Evolutionary conservation across 1,140 invertebrate species (phyloP).

Genomic region (Zaprionus gabonicus): DNA sequence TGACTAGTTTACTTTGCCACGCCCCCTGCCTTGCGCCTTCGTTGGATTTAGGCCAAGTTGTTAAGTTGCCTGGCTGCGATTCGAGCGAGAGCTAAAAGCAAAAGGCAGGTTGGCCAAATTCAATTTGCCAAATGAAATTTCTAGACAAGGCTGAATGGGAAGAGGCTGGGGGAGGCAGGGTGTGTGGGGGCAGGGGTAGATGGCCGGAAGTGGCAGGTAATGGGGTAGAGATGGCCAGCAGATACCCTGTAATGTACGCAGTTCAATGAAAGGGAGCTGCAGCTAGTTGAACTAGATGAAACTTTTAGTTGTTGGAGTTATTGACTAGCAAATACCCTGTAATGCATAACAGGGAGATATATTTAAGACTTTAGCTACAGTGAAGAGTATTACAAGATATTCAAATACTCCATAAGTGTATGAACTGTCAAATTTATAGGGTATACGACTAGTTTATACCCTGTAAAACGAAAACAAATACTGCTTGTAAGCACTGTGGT

Average conservation of each 20-base stretch:
- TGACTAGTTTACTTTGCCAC: slow-evolving; percentile 66
- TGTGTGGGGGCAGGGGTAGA: background rate
- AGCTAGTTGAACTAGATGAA: background rate
- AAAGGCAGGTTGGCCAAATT: slow-evolving; percentile 67
- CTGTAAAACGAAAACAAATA: background rate
- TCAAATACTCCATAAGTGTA: background rate
- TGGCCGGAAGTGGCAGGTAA: background rate
- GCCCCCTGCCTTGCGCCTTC: slow-evolving; percentile 5
- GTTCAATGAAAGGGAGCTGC: background rate
- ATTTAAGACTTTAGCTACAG: rapidly evolving
- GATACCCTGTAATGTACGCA: slow-evolving; percentile 15
- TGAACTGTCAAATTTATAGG: background rate
- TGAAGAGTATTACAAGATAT: background rate
- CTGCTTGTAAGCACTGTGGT: background rate
- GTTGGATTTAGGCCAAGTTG: slow-evolving; percentile 66
- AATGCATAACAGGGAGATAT: background rate
- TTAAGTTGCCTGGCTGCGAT: slow-evolving; percentile 31
- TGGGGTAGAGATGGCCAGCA: background rate
- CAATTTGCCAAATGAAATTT: slow-evolving; percentile 79
- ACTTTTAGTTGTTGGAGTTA: background rate
- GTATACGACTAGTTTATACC: background rate
- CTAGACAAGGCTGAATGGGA: slow-evolving; percentile 43
- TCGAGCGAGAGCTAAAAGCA: slow-evolving; percentile 41
- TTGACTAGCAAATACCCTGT: background rate
- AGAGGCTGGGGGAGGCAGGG: background rate